A percentile compares a stretch with the other conserved stretches of the same genome.
Evolutionary conservation across 2,113 vertebrate species (phyloP).

Genomic region (Callipepla squamata): DNA sequence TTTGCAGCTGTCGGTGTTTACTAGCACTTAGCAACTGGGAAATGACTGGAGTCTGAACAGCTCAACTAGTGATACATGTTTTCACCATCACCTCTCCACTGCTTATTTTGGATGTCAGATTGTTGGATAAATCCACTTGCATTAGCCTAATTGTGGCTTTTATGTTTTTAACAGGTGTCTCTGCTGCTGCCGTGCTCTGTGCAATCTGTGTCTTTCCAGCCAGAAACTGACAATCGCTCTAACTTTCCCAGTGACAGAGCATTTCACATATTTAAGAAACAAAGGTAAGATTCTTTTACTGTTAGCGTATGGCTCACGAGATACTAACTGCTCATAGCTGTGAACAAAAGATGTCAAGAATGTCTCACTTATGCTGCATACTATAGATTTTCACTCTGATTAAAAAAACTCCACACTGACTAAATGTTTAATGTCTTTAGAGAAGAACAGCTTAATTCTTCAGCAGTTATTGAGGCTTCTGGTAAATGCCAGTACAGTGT

Average conservation of each 20-base stretch:
- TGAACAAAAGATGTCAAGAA: background rate
- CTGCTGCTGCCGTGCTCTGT: constrained; percentile 84
- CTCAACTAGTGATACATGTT: background rate
- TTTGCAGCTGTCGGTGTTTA: background rate
- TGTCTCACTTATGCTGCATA: background rate
- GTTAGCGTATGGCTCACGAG: background rate
- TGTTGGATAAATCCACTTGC: background rate
- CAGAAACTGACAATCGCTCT: constrained; percentile 95
- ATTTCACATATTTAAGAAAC: constrained; percentile 98
- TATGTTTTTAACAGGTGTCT: constrained; percentile 80
- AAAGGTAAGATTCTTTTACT: constrained; percentile 80
- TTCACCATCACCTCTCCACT: background rate
- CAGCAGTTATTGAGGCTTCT: constrained; percentile 26
- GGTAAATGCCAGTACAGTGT: background rate
- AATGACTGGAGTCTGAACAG: background rate
- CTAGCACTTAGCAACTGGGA: background rate
- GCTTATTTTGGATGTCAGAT: background rate
- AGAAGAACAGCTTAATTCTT: constrained; percentile 30
- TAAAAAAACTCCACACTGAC: background rate
- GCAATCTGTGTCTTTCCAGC: constrained; percentile 95
- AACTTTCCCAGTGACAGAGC: constrained; percentile 94
- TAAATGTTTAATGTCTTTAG: constrained; percentile 44
- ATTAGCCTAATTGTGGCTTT: background rate
- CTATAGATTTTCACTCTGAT: background rate
- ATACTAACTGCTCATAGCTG: background rate